Evolutionary conservation across 1,140 invertebrate species (phyloP).

Genomic region (Drosophila oshimai): DNA sequence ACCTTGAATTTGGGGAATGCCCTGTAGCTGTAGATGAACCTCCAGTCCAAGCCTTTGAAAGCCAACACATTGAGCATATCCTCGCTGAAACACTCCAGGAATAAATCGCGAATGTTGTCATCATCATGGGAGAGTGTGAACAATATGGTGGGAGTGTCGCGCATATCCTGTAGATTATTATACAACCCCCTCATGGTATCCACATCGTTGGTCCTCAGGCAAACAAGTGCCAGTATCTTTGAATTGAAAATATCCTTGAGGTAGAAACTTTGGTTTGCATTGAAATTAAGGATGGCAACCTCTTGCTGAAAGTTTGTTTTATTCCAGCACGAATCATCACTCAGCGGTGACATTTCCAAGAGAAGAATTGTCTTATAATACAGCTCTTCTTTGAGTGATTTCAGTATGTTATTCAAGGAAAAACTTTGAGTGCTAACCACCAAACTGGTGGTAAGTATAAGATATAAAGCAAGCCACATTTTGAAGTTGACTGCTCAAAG

Average conservation of each 20-base stretch:
- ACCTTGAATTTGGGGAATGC: slow-evolving; percentile 43
- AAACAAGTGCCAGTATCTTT: slow-evolving; percentile 35
- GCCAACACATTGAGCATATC: slow-evolving; percentile 61
- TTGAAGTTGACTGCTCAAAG: neutral
- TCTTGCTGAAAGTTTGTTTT: neutral
- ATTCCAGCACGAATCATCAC: neutral
- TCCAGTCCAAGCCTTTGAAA: neutral
- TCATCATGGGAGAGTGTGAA: neutral
- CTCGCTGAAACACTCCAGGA: slow-evolving; percentile 8
- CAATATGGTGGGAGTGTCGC: slow-evolving; percentile 29
- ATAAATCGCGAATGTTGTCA: neutral
- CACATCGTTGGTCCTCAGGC: neutral
- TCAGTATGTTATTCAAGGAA: neutral
- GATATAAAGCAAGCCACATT: slow-evolving; percentile 16
- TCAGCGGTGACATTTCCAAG: neutral
- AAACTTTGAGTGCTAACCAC: neutral
- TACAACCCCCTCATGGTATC: slow-evolving; percentile 1
- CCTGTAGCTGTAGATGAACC: slow-evolving; percentile 41
- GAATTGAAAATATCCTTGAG: slow-evolving; percentile 17
- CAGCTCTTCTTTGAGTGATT: neutral
- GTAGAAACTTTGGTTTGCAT: slow-evolving; percentile 4
- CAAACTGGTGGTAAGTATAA: neutral
- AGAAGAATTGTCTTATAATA: neutral
- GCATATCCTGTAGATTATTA: slow-evolving; percentile 34
- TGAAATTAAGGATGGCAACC: slow-evolving; percentile 27